Conservation (phyloP, 2,113 vertebrate genomes). For the Naja naja region DNA sequence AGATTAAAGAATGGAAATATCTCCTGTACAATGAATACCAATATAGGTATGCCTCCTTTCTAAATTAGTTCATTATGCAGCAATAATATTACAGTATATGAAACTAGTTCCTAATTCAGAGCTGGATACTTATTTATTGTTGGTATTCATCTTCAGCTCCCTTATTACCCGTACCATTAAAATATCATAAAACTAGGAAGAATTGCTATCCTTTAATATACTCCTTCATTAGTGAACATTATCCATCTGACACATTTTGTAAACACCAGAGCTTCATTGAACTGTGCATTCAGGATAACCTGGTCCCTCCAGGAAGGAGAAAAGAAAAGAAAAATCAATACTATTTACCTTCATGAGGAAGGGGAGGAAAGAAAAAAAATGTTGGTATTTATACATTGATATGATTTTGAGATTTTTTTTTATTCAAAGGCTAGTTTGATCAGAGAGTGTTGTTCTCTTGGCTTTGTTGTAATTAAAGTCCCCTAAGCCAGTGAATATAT, state of each 20-base stretch:
- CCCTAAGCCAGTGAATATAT: conserved; percentile 23
- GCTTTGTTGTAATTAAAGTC: conserved; percentile 49
- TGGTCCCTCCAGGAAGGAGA: not conserved
- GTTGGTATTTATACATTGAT: conserved; percentile 53
- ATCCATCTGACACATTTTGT: conserved; percentile 50
- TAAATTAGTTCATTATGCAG: conserved; percentile 17
- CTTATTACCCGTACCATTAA: conserved; percentile 45
- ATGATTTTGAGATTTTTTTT: conserved; percentile 50
- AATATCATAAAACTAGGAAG: conserved; percentile 54
- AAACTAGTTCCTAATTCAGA: conserved; percentile 46
- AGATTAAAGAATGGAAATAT: conserved; percentile 7
- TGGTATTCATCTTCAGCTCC: conserved; percentile 38
- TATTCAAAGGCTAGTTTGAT: conserved; percentile 12
- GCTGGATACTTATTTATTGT: conserved; percentile 45
- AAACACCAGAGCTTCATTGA: conserved; percentile 47
- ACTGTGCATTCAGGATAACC: conserved; percentile 28
- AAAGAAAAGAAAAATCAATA: conserved; percentile 30
- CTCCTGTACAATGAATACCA: conserved; percentile 6
- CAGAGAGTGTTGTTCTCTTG: conserved; percentile 18
- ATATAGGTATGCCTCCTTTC: conserved; percentile 16
- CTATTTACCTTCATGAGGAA: conserved; percentile 50
- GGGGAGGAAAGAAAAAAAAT: conserved; percentile 12
- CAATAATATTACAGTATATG: conserved; percentile 14
- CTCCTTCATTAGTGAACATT: conserved; percentile 53
- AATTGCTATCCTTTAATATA: conserved; percentile 41